Evolutionary conservation across 2,113 vertebrate genomes (phyloP).

Genomic region (Oxyruncus cristatus): DNA sequence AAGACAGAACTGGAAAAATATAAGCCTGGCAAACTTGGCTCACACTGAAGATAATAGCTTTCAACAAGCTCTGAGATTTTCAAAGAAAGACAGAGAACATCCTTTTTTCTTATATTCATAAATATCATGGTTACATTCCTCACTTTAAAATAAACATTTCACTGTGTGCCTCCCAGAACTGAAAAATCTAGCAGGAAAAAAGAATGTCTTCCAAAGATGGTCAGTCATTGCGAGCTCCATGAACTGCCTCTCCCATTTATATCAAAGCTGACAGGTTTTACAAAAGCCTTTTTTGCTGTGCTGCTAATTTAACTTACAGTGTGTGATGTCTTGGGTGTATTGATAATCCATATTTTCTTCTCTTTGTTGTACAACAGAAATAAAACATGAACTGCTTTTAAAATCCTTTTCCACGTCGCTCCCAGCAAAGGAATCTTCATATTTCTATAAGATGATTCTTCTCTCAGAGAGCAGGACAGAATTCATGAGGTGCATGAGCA

Average conservation of each 20-base stretch:
- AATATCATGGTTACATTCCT: not conserved
- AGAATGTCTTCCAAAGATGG: not conserved
- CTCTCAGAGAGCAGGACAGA: not conserved
- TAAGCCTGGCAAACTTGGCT: not conserved
- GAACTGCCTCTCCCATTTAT: not conserved
- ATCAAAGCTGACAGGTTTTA: not conserved
- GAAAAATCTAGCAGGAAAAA: not conserved
- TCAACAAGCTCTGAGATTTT: not conserved
- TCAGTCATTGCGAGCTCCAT: not conserved
- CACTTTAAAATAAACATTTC: not conserved
- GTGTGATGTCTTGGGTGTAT: not conserved
- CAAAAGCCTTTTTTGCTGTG: not conserved
- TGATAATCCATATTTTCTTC: not conserved
- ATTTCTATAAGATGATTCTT: not conserved
- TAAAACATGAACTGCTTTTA: not conserved
- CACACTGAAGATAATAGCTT: not conserved
- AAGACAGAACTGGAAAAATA: not conserved
- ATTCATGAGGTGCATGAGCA: constrained; percentile 6
- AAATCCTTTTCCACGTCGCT: not conserved
- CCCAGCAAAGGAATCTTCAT: not conserved
- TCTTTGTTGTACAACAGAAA: not conserved
- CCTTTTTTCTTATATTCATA: not conserved
- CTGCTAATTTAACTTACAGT: not conserved
- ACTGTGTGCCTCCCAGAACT: not conserved
- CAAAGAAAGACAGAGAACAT: not conserved